Percentiles rank a stretch among this genome's conserved stretches.
These are phyloP conservation scores for Varroa destructor DNA, from an alignment of 1,140 invertebrate species.

Conservation along the genomic window DNA sequence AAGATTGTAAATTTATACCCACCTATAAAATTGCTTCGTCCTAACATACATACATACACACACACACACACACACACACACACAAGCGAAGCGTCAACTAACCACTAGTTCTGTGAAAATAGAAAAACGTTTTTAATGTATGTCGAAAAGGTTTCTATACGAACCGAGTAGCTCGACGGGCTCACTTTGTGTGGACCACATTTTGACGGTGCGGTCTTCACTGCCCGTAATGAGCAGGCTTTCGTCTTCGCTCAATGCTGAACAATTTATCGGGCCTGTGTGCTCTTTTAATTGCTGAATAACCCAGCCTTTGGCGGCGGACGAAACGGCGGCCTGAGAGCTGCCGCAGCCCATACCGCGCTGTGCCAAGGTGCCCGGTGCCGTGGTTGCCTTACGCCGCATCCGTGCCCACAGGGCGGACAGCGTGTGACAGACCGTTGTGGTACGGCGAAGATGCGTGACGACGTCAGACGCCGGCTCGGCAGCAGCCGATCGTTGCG, in stretches of 20 bases:
- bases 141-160: not conserved
- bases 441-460: no score
- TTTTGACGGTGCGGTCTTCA: constrained; percentile 44
- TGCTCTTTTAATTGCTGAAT: constrained; percentile 6
- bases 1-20: no score
- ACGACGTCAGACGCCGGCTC: no score
- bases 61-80: no score
- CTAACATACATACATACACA: no score
- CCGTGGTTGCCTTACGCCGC: constrained; percentile 6
- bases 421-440: not conserved
- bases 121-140: no score
- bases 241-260: constrained; percentile 47
- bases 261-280: constrained; percentile 44
- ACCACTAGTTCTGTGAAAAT: no score
- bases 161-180: constrained; percentile 45
- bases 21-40: no score
- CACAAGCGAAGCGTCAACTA: no score
- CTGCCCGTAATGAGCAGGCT: constrained; percentile 46
- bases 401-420: constrained; percentile 23
- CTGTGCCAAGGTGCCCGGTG: constrained; percentile 17
- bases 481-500: no score
- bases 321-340: constrained; percentile 19
- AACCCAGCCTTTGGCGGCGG: constrained; percentile 12
- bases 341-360: constrained; percentile 16
- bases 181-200: constrained; percentile 46